Base-by-base conservation (phyloP, 1,140 invertebrate species). In the Neodiprion pinetum region DNA sequence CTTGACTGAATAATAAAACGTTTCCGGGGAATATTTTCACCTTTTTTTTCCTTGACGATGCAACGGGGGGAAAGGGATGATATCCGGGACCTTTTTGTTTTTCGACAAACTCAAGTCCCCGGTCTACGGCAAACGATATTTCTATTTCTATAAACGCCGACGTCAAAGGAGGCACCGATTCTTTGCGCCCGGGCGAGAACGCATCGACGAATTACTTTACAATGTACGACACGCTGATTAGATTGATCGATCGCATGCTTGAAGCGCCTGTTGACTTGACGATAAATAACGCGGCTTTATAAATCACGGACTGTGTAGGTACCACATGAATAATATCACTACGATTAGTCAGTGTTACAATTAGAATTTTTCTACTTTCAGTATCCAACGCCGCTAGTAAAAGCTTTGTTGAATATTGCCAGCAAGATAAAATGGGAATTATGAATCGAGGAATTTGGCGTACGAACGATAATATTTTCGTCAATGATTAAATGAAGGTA, bases 81-180 rank as follows among this genome's bases (percentile, higher is more conserved):
- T 67, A 67, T 67, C 47, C 12, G 17, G 61, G 14, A 47, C 48
- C 48, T 66, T 67, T 28, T 67, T 67, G 69, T 68, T 74, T 71
- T 74, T 71, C 47, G 67, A 71, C 72, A 40, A 72, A 61, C 23
- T 40, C 1, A 61, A 71, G 53, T 61, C 53, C 9, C 53, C 53
- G 53, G 11, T 61, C 5, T 61, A 17, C 9, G n/a, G 11, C 53
- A 61, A 61, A 14, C 53, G n/a, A 61, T 61, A 61, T 61, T 61
- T 61, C 9, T 12, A 61, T 61, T 5, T 21, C 17, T 21, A 21
- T 21, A 21, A 21, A 21, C 17, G 17, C n/a, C 53, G n/a, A 17
- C 4, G 53, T 61, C 53, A 61, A 61, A 61, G 53, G 11, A 12
- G 11, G 11, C 53, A n/a, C 9, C 53, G 9, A 4, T 9, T 61